Evolutionary conservation across 2,888 invertebrate genomes (phyloP).

Genomic region (Habroteleia sp.): DNA sequence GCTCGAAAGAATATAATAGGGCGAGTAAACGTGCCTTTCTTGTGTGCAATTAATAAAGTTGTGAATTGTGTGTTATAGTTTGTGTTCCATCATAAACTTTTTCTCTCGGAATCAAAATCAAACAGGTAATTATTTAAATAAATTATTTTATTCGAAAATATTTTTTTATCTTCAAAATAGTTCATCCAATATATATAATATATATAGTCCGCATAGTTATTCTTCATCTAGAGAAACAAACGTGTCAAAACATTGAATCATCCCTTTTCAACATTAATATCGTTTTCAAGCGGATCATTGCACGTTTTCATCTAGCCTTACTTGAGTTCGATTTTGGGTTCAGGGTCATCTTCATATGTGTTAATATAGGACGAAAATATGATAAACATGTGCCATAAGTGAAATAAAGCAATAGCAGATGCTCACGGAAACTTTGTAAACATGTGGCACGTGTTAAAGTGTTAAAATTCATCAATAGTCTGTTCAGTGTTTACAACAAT

Average conservation of each 20-base stretch:
- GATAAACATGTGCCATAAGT: constrained; percentile 49
- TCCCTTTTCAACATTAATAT: constrained; percentile 14
- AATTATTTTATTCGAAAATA: too few species aligned
- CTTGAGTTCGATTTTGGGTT: constrained; percentile 5
- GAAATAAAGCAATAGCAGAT: constrained; percentile 46
- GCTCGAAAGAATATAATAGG: too few species aligned
- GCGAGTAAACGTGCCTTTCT: too few species aligned
- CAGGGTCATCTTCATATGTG: constrained; percentile 6
- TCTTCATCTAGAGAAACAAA: not conserved
- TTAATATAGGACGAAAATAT: constrained; percentile 28
- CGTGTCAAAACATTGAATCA: constrained; percentile 5
- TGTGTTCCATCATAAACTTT: too few species aligned
- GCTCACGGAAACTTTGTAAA: constrained; percentile 27
- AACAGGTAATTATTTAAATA: too few species aligned
- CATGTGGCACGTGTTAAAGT: constrained; percentile 56
- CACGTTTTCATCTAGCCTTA: too few species aligned
- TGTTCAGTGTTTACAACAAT: constrained; percentile 27
- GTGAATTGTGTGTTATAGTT: too few species aligned
- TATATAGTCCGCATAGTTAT: too few species aligned
- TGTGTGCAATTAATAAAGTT: too few species aligned
- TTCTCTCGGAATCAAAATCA: too few species aligned
- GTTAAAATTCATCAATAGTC: constrained; percentile 49
- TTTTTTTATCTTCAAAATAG: too few species aligned
- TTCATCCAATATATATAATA: too few species aligned
- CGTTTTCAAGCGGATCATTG: constrained; percentile 21